These are phyloP conservation scores for Frankliniella intonsa DNA, from an alignment of 2,888 invertebrate genomes.

Conservation along the genomic window DNA sequence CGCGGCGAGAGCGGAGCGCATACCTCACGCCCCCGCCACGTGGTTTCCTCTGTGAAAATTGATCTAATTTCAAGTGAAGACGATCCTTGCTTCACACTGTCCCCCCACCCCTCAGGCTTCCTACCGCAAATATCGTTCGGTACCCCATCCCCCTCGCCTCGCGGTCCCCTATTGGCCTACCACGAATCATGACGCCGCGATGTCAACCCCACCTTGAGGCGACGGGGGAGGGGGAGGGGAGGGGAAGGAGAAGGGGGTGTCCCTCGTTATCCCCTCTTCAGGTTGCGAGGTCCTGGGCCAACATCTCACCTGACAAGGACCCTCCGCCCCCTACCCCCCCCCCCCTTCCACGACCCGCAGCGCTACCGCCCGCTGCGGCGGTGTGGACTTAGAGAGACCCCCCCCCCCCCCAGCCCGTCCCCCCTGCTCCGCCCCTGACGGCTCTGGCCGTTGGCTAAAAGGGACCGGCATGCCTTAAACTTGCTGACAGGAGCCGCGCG, in stretches of 20 bases:
- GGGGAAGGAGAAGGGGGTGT: not conserved
- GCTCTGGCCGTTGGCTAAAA: not conserved
- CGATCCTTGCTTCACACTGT: too few relatives aligned
- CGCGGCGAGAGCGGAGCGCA: too few relatives aligned
- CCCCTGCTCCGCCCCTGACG: not conserved
- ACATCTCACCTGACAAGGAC: slow-evolving; percentile 18
- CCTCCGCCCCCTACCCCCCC: not conserved
- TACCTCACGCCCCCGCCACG: too few relatives aligned
- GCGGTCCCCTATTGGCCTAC: too few relatives aligned
- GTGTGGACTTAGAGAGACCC: too few relatives aligned
- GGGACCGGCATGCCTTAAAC: slow-evolving; percentile 13
- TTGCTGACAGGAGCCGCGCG: slow-evolving; percentile 1
- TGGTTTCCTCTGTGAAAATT: too few relatives aligned
- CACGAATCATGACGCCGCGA: too few relatives aligned
- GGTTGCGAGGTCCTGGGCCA: slow-evolving; percentile 11
- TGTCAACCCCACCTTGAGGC: too few relatives aligned
- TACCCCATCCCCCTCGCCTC: too few relatives aligned
- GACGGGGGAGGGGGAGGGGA: not conserved
- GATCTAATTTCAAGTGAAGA: too few relatives aligned
- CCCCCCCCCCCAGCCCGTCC: not conserved
- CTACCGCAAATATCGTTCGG: too few relatives aligned
- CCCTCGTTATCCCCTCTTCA: not conserved
- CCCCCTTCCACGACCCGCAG: not conserved
- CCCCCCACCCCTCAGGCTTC: too few relatives aligned
- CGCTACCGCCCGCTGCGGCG: not conserved